Evolutionary conservation across 2,888 invertebrate genomes (phyloP).

Genomic region (Oligia latruncula): DNA sequence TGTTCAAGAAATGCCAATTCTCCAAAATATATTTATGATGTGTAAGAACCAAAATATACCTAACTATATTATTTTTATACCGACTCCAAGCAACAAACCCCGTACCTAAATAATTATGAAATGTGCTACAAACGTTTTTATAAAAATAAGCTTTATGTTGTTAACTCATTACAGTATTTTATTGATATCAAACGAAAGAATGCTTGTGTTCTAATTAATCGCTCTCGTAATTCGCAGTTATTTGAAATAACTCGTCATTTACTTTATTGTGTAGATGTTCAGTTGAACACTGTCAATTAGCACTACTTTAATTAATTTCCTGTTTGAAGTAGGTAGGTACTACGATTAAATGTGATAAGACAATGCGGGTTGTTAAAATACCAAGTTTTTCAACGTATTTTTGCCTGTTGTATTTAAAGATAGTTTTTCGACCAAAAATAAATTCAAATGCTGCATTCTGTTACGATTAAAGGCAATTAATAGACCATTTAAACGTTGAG

Average conservation of each 20-base stretch:
- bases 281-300: constrained; percentile 61
- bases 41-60: constrained; percentile 16
- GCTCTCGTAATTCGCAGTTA: constrained; percentile 46
- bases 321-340: constrained; percentile 61
- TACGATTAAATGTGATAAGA: constrained; percentile 61
- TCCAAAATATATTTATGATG: constrained; percentile 33
- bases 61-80: constrained; percentile 29
- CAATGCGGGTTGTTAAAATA: constrained; percentile 64
- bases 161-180: constrained; percentile 74
- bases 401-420: constrained; percentile 10
- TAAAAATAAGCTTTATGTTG: constrained; percentile 77
- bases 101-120: constrained; percentile 45
- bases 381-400: constrained; percentile 18
- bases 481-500: constrained; percentile 7
- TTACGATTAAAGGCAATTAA: not conserved
- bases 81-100: constrained; percentile 29
- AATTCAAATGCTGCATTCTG: constrained; percentile 1
- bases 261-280: constrained; percentile 53
- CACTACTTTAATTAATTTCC: constrained; percentile 65
- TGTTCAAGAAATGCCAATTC: constrained; percentile 22
- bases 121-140: constrained; percentile 50
- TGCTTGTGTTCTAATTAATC: constrained; percentile 74
- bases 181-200: constrained; percentile 70
- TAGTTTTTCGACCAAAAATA: not conserved
- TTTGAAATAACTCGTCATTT: constrained; percentile 48